Percentiles rank a stretch among this genome's conserved stretches.
Evolutionary conservation across 2,888 invertebrate genomes (phyloP).

Genomic region (Nemurella pictetii): DNA sequence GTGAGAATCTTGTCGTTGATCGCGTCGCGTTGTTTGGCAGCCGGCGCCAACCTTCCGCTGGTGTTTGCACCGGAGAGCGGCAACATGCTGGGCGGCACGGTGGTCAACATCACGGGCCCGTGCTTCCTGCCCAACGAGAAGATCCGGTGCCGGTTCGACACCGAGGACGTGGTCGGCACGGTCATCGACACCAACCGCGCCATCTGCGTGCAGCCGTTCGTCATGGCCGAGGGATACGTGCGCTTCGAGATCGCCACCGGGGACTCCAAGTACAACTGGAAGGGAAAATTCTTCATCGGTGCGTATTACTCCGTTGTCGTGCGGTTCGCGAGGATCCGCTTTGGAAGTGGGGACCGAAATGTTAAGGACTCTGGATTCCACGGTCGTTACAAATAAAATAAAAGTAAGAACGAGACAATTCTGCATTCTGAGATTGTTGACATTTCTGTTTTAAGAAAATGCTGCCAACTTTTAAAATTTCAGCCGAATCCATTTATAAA

Average conservation of each 20-base stretch:
- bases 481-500: too few relatives aligned
- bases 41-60: conserved; percentile 77
- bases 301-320: too few relatives aligned
- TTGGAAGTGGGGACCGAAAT: too few relatives aligned
- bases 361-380: too few relatives aligned
- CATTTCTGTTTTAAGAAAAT: too few relatives aligned
- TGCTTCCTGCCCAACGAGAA: conserved; percentile 79
- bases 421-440: too few relatives aligned
- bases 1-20: too few relatives aligned
- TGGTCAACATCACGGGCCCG: conserved; percentile 95
- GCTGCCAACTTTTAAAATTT: too few relatives aligned
- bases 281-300: conserved; percentile 90
- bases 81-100: conserved; percentile 95
- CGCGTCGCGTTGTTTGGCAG: conserved; percentile 58
- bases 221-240: conserved; percentile 87
- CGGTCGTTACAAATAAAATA: too few relatives aligned
- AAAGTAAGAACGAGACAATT: too few relatives aligned
- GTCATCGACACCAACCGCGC: conserved; percentile 81
- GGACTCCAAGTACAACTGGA: conserved; percentile 83
- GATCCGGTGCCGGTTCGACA: conserved; percentile 82
- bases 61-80: conserved; percentile 94
- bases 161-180: conserved; percentile 74
- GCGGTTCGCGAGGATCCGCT: too few relatives aligned
- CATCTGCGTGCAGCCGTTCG: conserved; percentile 84
- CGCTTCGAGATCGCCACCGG: conserved; percentile 79